Conservation (phyloP, 2,797 vertebrate genomes). For the Acomys russatus region DNA sequence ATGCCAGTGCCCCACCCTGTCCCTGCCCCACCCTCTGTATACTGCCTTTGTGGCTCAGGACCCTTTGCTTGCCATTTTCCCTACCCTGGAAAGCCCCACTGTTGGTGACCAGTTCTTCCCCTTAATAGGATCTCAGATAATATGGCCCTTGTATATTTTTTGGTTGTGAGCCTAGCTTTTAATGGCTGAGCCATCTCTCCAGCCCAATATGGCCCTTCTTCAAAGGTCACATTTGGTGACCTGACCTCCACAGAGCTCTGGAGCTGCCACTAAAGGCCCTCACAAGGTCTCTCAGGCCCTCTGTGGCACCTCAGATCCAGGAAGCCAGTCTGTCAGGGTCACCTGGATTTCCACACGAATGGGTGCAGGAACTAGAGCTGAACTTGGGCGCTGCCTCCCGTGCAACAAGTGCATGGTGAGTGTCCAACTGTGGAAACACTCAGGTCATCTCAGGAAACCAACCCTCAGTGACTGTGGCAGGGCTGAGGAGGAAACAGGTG, state of each 20-base stretch:
- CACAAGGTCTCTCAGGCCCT: no score
- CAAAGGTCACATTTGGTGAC: neutral
- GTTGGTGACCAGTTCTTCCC: neutral
- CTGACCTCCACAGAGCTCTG: fast-evolving
- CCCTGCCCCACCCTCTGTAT: fast-evolving
- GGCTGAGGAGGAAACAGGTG: neutral
- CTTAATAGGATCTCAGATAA: neutral
- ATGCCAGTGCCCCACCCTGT: fast-evolving
- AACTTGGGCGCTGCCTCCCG: neutral
- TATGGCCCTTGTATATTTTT: no score
- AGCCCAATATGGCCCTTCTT: no score
- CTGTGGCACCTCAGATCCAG: fast-evolving
- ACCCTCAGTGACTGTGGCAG: neutral
- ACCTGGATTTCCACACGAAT: fast-evolving
- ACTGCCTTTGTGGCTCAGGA: neutral
- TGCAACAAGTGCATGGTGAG: fast-evolving
- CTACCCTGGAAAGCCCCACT: neutral
- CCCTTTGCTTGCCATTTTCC: no score
- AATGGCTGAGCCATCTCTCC: no score
- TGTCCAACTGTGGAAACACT: fast-evolving
- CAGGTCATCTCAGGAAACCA: neutral
- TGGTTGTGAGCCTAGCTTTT: no score
- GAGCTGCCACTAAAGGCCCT: no score
- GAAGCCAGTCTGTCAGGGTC: neutral
- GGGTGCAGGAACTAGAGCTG: fast-evolving